Percentiles rank a stretch among this genome's conserved stretches.
phyloP scores from a whole-genome alignment of 2,888 invertebrate species.

The Andrena camellia region DNA sequence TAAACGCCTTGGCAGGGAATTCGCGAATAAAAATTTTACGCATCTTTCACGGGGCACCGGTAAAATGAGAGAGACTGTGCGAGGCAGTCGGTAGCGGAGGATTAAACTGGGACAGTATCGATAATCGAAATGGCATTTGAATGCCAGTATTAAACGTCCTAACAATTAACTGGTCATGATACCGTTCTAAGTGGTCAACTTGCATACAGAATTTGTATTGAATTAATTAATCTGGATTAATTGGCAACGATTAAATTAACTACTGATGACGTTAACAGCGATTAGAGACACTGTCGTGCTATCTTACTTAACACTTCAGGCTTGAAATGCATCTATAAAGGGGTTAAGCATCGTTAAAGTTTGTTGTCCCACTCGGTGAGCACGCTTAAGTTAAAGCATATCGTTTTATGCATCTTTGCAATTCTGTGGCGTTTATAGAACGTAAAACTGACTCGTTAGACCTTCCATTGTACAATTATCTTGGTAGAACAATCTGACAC shows the following conservation, averaged over 20 bases:
- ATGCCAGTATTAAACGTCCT: conserved; percentile 58
- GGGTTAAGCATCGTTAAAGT: conserved; percentile 12
- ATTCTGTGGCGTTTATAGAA: conserved; percentile 1
- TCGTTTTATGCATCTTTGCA: conserved; percentile 21
- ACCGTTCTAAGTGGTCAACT: conserved; percentile 34
- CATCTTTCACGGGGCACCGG: neutral
- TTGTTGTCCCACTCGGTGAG: conserved; percentile 4
- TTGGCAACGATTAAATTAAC: neutral
- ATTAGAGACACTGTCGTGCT: neutral
- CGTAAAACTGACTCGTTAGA: conserved; percentile 30
- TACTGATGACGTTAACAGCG: neutral
- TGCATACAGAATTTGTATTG: conserved; percentile 24
- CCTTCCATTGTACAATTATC: conserved; percentile 28
- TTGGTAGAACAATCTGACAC: conserved; percentile 29
- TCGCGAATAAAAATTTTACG: conserved; percentile 32
- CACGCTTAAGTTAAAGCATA: conserved; percentile 2
- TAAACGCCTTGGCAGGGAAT: conserved; percentile 19
- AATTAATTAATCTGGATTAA: too few species aligned
- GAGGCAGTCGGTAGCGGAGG: neutral
- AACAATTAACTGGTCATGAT: conserved; percentile 48
- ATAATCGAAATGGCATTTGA: conserved; percentile 62
- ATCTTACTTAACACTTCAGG: conserved; percentile 10
- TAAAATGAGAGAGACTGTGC: neutral
- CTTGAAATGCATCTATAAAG: conserved; percentile 4
- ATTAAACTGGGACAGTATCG: conserved; percentile 31